Conservation (phyloP, 2,113 vertebrate species). For the Psophia crepitans region DNA sequence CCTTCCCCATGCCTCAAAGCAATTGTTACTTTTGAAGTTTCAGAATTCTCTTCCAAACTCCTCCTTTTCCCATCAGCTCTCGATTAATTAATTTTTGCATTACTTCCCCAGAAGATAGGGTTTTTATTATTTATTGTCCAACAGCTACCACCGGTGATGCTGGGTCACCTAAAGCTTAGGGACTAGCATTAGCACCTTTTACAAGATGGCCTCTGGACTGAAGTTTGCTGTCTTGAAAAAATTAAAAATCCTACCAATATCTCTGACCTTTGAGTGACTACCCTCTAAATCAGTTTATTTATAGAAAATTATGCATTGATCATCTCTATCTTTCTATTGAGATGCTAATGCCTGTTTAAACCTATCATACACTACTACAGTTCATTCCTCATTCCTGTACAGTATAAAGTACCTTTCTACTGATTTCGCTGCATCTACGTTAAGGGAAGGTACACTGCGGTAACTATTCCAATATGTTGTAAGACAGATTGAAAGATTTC, state of each 20-base stretch:
- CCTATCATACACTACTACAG: not conserved
- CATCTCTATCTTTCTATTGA: conserved; percentile 1
- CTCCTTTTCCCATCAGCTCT: not conserved
- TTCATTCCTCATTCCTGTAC: not conserved
- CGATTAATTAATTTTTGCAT: not conserved
- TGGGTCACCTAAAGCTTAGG: not conserved
- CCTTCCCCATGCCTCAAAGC: not conserved
- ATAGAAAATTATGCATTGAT: conserved; percentile 9
- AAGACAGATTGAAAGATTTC: conserved; percentile 26
- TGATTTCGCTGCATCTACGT: not conserved
- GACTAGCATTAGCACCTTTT: not conserved
- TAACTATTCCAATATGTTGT: not conserved
- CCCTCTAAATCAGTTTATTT: conserved; percentile 14
- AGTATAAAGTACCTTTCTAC: not conserved
- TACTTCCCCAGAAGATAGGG: not conserved
- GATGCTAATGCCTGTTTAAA: conserved; percentile 15
- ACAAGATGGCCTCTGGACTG: not conserved
- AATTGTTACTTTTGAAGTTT: not conserved
- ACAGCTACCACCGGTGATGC: not conserved
- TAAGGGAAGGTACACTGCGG: not conserved
- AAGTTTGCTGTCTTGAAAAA: not conserved
- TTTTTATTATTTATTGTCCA: not conserved
- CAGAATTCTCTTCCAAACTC: not conserved
- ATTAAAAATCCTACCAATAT: not conserved
- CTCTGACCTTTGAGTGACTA: not conserved